These are phyloP conservation scores for Pleuronectes platessa DNA, from an alignment of 2,113 vertebrate species.

Conservation along the genomic window DNA sequence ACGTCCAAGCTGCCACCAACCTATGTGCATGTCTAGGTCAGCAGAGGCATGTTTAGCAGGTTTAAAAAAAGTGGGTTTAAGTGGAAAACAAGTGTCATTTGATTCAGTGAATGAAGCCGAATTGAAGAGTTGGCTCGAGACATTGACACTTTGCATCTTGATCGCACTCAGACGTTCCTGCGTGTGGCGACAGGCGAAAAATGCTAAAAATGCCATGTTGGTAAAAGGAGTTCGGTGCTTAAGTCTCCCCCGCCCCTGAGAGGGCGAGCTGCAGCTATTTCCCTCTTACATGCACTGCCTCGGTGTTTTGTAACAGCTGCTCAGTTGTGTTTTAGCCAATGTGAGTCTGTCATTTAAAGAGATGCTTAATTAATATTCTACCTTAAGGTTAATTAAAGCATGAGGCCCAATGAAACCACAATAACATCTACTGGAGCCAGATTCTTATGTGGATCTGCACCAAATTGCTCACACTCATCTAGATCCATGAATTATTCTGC, in stretches of 20 bases:
- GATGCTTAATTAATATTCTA: too few relatives aligned
- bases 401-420: too few relatives aligned
- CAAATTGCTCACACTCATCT: too few relatives aligned
- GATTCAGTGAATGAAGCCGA: not conserved
- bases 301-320: not conserved
- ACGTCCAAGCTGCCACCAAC: not conserved
- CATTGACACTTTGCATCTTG: accelerated
- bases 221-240: not conserved
- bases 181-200: accelerated
- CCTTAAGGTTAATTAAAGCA: not conserved
- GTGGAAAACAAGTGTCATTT: accelerated
- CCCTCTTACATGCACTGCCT: not conserved
- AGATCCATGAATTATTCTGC: too few relatives aligned
- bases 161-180: not conserved
- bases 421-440: too few relatives aligned
- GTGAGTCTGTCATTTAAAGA: not conserved
- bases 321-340: not conserved
- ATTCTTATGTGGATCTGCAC: too few relatives aligned
- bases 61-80: not conserved
- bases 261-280: not conserved
- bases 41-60: not conserved
- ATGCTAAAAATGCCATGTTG: not conserved
- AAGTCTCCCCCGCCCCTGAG: not conserved
- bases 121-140: not conserved
- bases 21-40: not conserved